These are phyloP conservation scores for Athripsodes cinereus DNA, from an alignment of 2,888 invertebrate species.

Conservation along the genomic window DNA sequence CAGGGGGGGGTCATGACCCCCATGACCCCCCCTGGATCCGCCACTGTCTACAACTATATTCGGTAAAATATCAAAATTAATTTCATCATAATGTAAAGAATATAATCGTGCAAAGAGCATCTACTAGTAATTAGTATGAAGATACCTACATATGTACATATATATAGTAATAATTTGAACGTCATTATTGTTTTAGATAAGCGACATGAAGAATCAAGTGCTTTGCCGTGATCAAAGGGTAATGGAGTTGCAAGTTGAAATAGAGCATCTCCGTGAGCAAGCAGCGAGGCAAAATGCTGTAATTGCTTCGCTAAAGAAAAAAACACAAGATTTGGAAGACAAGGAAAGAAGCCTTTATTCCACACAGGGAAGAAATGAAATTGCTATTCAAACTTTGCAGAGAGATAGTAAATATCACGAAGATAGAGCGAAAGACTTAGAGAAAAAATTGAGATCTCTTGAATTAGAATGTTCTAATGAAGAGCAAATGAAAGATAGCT, in stretches of 20 bases:
- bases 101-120: too few species aligned
- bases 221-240: constrained; percentile 65
- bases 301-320: constrained; percentile 71
- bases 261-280: constrained; percentile 73
- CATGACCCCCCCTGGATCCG: too few species aligned
- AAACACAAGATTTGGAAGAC: constrained; percentile 73
- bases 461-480: constrained; percentile 68
- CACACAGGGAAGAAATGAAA: constrained; percentile 58
- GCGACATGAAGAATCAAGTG: constrained; percentile 65
- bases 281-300: constrained; percentile 76
- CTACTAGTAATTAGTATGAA: too few species aligned
- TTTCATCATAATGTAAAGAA: too few species aligned
- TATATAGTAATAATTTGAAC: too few species aligned
- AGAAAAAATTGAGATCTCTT: constrained; percentile 65
- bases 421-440: constrained; percentile 70
- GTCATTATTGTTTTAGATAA: constrained; percentile 61
- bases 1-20: too few species aligned
- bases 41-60: too few species aligned
- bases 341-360: constrained; percentile 64
- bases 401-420: constrained; percentile 67
- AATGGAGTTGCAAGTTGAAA: constrained; percentile 72
- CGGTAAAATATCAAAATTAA: too few species aligned
- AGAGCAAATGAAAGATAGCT: constrained; percentile 69
- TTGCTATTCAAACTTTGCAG: constrained; percentile 66
- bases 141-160: too few species aligned